These are phyloP conservation scores for Hirundichthys speculiger DNA, from an alignment of 2,113 vertebrate species.

Conservation along the genomic window DNA sequence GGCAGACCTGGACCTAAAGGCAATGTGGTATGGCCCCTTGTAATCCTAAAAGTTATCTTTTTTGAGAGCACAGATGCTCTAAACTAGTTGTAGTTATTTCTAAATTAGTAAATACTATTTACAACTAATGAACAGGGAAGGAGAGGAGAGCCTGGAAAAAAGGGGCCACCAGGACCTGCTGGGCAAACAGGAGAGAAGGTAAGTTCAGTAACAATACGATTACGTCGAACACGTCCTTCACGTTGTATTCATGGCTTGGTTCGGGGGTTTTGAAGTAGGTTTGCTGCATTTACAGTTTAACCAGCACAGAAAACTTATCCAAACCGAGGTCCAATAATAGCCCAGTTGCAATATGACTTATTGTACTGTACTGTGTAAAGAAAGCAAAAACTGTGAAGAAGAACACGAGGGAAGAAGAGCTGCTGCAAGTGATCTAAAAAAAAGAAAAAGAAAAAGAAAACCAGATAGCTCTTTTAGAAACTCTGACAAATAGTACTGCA, in stretches of 20 bases:
- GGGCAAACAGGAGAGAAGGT: slow-evolving; percentile 58
- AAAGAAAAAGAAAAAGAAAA: too few relatives aligned
- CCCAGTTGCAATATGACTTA: background rate
- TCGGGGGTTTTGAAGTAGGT: background rate
- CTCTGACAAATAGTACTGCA: background rate
- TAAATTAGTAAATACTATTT: too few relatives aligned
- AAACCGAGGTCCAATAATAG: background rate
- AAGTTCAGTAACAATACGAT: background rate
- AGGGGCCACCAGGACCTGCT: slow-evolving; percentile 41
- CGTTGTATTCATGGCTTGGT: background rate
- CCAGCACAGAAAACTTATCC: background rate
- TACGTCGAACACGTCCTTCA: too few relatives aligned
- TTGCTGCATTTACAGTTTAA: background rate
- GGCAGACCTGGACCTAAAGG: slow-evolving; percentile 58
- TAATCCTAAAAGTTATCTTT: background rate
- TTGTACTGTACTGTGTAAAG: background rate
- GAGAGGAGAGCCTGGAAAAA: slow-evolving; percentile 52
- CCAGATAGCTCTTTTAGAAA: slow-evolving; percentile 1
- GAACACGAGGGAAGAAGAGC: background rate
- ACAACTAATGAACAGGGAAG: slow-evolving; percentile 51
- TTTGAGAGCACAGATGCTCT: background rate
- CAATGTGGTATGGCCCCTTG: slow-evolving; percentile 46
- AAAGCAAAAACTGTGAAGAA: background rate
- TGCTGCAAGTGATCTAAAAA: background rate
- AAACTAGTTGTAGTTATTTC: too few relatives aligned